Evolutionary conservation across 2,113 vertebrate genomes (phyloP).

Genomic region (Phalacrocorax aristotelis): DNA sequence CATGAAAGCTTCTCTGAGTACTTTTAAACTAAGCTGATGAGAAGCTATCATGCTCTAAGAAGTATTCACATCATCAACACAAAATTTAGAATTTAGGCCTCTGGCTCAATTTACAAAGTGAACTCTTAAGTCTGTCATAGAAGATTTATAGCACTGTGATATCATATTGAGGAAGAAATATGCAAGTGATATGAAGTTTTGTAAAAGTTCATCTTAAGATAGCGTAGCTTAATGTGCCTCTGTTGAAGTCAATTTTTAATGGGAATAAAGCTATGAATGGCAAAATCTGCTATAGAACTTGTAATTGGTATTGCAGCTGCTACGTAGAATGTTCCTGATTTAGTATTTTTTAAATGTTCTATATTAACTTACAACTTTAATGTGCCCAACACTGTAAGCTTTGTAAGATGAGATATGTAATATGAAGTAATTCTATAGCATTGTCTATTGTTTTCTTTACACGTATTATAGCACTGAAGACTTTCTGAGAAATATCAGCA

Average conservation of each 20-base stretch:
- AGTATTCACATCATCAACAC: not conserved
- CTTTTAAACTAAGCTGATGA: not conserved
- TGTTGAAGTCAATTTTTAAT: not conserved
- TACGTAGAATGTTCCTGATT: not conserved
- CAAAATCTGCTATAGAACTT: not conserved
- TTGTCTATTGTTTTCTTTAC: not conserved
- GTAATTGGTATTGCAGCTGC: not conserved
- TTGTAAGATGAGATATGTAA: not conserved
- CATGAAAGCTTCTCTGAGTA: not conserved
- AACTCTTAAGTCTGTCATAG: not conserved
- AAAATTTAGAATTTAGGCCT: not conserved
- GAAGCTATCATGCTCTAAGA: not conserved
- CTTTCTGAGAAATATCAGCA: not conserved
- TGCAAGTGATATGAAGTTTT: not conserved
- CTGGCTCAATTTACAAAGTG: not conserved
- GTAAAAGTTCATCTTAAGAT: not conserved
- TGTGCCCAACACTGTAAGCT: not conserved
- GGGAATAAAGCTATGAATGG: not conserved
- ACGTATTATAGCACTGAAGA: not conserved
- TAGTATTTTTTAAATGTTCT: not conserved
- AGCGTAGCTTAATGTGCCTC: fast-evolving
- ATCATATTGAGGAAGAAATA: not conserved
- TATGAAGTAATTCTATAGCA: not conserved
- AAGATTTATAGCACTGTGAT: not conserved
- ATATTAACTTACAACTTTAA: not conserved